phyloP scores from a whole-genome alignment of 2,797 vertebrate genomes.

The Pristis pectinata region DNA sequence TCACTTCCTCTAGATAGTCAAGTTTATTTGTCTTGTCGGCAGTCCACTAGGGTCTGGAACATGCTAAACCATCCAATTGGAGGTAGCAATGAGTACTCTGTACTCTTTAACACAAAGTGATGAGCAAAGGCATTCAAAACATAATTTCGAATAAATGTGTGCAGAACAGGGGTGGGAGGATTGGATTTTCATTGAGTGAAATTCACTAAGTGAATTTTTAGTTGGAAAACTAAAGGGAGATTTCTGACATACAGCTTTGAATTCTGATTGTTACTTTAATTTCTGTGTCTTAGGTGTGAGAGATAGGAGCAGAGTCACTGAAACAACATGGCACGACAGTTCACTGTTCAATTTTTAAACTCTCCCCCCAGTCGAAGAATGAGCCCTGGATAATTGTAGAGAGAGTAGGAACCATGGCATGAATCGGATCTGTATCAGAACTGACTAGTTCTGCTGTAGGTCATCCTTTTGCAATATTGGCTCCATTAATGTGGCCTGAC shows the following conservation, averaged over 20 bases:
- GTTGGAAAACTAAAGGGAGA: background rate
- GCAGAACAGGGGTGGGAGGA: background rate
- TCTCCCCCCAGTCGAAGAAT: background rate
- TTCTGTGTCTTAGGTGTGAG: background rate
- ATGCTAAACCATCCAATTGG: no score
- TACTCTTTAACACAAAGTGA: background rate
- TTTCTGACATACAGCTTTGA: background rate
- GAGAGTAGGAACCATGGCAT: background rate
- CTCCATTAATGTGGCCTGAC: no score
- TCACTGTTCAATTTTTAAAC: background rate
- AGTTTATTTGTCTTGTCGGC: no score
- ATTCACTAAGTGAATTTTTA: background rate
- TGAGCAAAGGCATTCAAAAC: background rate
- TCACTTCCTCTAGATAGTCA: no score
- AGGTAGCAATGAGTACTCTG: no score
- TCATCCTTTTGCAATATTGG: no score
- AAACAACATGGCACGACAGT: background rate
- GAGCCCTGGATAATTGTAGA: background rate
- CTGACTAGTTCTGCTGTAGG: no score
- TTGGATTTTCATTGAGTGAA: background rate
- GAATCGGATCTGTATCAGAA: no score
- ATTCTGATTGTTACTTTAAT: background rate
- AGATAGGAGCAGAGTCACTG: background rate
- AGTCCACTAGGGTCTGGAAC: no score
- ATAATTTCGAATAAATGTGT: background rate